These are phyloP conservation scores for Hippocampus zosterae DNA, from an alignment of 2,113 vertebrate species.

Conservation along the genomic window DNA sequence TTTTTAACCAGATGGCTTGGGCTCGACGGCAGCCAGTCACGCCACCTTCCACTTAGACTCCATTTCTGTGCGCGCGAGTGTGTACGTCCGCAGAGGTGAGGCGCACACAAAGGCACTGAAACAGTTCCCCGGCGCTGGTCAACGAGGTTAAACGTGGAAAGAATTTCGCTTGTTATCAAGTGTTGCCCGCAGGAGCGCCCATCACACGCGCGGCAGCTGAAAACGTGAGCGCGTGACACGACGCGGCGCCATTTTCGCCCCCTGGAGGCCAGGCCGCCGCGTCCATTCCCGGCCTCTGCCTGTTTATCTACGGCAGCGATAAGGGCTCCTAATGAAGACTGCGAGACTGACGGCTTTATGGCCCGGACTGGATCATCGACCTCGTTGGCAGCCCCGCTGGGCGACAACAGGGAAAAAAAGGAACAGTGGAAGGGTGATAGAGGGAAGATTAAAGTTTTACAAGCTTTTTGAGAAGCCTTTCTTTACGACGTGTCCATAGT, in stretches of 20 bases:
- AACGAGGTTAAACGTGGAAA: conserved; percentile 55
- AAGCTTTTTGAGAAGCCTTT: conserved; percentile 59
- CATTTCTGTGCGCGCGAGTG: conserved; percentile 16
- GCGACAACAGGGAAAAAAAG: conserved; percentile 41
- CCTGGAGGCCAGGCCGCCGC: conserved; percentile 57
- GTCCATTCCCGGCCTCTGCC: conserved; percentile 51
- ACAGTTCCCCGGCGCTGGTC: conserved; percentile 23
- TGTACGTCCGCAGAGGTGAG: conserved; percentile 36
- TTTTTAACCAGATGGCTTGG: conserved; percentile 68
- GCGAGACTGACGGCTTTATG: conserved; percentile 63
- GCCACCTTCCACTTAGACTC: conserved; percentile 56
- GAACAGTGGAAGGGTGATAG: conserved; percentile 25
- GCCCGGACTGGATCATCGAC: conserved; percentile 61
- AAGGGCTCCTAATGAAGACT: conserved; percentile 70
- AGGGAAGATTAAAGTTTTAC: conserved; percentile 61
- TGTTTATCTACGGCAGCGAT: conserved; percentile 66
- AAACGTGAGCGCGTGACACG: conserved; percentile 51
- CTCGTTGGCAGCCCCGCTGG: conserved; percentile 54
- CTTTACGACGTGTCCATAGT: conserved; percentile 49
- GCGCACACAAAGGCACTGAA: conserved; percentile 41
- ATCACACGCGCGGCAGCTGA: conserved; percentile 28
- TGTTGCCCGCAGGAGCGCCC: conserved; percentile 46
- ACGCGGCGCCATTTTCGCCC: conserved; percentile 37
- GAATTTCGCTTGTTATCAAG: conserved; percentile 62
- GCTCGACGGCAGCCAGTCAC: conserved; percentile 56